Evolutionary conservation across 2,113 vertebrate genomes (phyloP).

Genomic region (Limanda limanda): DNA sequence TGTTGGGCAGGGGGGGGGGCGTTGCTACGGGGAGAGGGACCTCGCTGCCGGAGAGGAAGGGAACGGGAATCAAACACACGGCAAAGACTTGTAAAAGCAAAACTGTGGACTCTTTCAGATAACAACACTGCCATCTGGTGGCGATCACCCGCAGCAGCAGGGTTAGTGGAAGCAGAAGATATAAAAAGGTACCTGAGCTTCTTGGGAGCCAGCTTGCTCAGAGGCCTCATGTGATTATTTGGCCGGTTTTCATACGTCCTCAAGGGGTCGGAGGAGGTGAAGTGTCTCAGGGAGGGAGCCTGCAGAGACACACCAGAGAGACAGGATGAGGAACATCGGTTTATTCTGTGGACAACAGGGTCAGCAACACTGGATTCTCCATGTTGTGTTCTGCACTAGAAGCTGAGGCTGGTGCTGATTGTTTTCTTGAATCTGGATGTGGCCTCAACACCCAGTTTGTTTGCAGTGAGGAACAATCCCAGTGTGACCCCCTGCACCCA

Average conservation of each 20-base stretch:
- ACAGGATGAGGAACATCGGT: no score
- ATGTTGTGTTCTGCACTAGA: no score
- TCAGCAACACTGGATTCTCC: no score
- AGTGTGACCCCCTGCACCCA: background rate
- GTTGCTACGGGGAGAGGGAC: slow-evolving; percentile 80
- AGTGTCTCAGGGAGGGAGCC: slow-evolving; percentile 82
- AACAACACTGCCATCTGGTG: no score
- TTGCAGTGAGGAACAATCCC: no score
- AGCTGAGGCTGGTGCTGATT: no score
- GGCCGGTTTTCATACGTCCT: slow-evolving; percentile 87
- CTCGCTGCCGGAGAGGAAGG: slow-evolving; percentile 80
- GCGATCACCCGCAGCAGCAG: no score
- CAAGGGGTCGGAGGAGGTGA: slow-evolving; percentile 79
- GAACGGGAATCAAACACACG: background rate
- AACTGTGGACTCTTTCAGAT: no score
- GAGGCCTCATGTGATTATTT: slow-evolving; percentile 80
- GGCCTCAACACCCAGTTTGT: no score
- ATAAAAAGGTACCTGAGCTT: slow-evolving; percentile 82
- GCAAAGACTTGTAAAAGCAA: background rate
- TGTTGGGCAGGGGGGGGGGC: slow-evolving; percentile 63
- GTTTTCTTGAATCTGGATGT: no score
- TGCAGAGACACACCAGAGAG: slow-evolving; percentile 35
- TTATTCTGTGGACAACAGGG: no score
- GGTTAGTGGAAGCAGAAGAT: background rate
- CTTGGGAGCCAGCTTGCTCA: slow-evolving; percentile 88